Conservation (phyloP, 2,797 vertebrate genomes). For the Sebastes reedi region DNA sequence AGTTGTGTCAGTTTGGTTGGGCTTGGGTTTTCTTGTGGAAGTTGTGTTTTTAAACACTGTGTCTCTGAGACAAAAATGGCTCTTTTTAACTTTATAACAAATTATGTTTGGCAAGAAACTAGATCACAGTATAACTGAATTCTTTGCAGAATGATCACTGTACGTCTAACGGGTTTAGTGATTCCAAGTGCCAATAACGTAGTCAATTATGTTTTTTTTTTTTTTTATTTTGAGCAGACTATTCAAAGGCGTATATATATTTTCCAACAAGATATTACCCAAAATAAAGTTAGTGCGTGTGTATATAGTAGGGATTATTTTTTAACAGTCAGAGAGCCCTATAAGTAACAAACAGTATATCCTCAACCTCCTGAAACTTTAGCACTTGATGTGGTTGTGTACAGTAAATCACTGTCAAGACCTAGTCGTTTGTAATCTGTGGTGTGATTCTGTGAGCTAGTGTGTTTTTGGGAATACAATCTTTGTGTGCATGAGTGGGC, state of each 20-base stretch:
- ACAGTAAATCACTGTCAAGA: conserved; percentile 80
- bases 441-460: conserved; percentile 69
- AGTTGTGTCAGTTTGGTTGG: conserved; percentile 80
- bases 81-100: conserved; percentile 68
- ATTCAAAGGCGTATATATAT: conserved; percentile 79
- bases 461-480: conserved; percentile 65
- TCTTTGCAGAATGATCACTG: conserved; percentile 69
- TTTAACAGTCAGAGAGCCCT: conserved; percentile 78
- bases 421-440: conserved; percentile 75
- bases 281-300: conserved; percentile 59
- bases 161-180: conserved; percentile 71
- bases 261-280: conserved; percentile 78
- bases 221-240: conserved; percentile 59
- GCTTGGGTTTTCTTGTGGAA: conserved; percentile 56
- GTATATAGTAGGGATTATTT: conserved; percentile 83
- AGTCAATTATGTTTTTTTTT: conserved; percentile 46
- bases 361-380: conserved; percentile 75
- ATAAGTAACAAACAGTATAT: conserved; percentile 79
- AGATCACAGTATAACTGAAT: conserved; percentile 68
- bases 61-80: conserved; percentile 64
- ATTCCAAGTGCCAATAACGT: conserved; percentile 82
- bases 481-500: conserved; percentile 53
- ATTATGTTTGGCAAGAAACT: conserved; percentile 61
- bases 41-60: conserved; percentile 71
- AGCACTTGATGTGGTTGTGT: conserved; percentile 83